These are phyloP conservation scores for Athalia circularis DNA, from an alignment of 2,888 invertebrate genomes.

Conservation along the genomic window DNA sequence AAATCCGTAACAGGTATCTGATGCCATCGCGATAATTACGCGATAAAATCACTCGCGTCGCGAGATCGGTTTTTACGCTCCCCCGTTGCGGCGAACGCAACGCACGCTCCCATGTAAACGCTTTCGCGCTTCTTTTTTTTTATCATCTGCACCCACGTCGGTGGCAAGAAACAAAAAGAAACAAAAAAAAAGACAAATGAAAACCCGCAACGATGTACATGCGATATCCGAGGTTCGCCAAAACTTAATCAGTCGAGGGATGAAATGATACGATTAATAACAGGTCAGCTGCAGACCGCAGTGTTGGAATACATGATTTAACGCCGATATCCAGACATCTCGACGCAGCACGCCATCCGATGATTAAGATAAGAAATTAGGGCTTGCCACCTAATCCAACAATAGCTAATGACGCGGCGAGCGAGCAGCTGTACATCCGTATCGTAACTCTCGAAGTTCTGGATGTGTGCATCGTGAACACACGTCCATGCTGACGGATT, in stretches of 20 bases:
- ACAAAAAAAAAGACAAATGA: not conserved
- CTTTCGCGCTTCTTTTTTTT: too few species aligned
- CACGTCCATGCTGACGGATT: not conserved
- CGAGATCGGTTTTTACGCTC: too few species aligned
- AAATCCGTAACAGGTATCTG: too few species aligned
- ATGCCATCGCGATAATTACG: too few species aligned
- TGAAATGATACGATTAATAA: slow-evolving; percentile 38
- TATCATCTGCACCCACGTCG: too few species aligned
- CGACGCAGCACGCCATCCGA: slow-evolving; percentile 37
- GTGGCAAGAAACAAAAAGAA: not conserved
- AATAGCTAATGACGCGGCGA: slow-evolving; percentile 34
- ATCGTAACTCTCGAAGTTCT: not conserved
- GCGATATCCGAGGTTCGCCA: not conserved
- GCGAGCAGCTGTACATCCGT: not conserved
- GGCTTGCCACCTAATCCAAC: slow-evolving; percentile 44
- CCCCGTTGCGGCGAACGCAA: too few species aligned
- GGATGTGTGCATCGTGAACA: not conserved
- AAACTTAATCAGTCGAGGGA: not conserved
- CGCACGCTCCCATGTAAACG: too few species aligned
- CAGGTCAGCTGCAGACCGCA: not conserved
- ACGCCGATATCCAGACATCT: slow-evolving; percentile 33
- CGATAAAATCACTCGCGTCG: too few species aligned
- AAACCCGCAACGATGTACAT: not conserved
- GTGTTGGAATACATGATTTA: slow-evolving; percentile 26
- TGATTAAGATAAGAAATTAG: slow-evolving; percentile 37